phyloP scores from a whole-genome alignment of 2,797 vertebrate species.

The Cryptoprocta ferox region DNA sequence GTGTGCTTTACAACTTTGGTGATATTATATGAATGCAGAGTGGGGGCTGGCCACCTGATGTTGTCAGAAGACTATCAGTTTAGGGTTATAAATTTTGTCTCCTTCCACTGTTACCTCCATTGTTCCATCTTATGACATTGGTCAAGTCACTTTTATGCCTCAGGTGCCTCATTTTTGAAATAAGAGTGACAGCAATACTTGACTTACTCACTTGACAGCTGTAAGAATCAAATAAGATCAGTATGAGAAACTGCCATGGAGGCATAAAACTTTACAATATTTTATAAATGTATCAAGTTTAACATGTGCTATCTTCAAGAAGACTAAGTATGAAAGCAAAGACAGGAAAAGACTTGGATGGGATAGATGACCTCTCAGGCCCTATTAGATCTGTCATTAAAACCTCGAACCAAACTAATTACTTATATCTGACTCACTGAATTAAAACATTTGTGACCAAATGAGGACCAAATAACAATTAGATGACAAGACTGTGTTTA shows the following conservation, averaged over 20 bases:
- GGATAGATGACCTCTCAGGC: neutral
- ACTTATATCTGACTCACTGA: neutral
- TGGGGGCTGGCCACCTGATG: neutral
- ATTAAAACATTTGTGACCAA: neutral
- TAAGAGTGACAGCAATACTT: neutral
- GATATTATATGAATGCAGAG: neutral
- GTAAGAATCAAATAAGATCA: neutral
- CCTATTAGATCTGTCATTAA: neutral
- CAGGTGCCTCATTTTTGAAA: neutral
- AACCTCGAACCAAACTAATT: neutral
- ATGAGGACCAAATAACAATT: neutral
- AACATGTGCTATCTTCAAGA: neutral
- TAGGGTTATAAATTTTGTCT: neutral
- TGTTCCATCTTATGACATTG: neutral
- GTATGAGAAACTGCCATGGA: neutral
- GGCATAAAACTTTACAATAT: neutral
- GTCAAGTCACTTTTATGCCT: neutral
- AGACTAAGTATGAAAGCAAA: neutral
- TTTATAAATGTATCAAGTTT: neutral
- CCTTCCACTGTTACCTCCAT: neutral
- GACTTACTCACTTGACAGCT: neutral
- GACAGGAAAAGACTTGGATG: neutral
- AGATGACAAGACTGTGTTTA: neutral
- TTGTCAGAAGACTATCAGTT: neutral
- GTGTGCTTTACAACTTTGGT: neutral